Conservation (phyloP, 2,113 vertebrate species). For the Notarius quadriscutis region DNA sequence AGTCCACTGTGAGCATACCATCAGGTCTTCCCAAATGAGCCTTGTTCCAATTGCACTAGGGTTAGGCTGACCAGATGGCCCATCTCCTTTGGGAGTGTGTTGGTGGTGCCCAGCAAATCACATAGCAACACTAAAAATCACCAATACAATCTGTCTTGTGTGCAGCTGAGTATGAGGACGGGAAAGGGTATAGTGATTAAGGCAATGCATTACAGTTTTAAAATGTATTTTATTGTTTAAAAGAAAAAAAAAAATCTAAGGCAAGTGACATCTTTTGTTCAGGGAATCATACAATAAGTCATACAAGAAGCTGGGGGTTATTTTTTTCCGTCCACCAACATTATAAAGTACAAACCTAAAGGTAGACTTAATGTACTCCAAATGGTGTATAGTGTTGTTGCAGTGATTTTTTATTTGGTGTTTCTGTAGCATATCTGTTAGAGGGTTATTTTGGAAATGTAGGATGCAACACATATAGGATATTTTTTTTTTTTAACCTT, state of each 20-base stretch:
- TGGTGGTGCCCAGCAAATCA: slow-evolving; percentile 27
- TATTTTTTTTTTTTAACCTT: background rate
- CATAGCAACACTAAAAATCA: slow-evolving; percentile 14
- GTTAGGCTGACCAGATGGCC: slow-evolving; percentile 54
- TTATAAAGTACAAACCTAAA: background rate
- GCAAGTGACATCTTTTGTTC: background rate
- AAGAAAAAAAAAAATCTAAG: background rate
- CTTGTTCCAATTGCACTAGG: slow-evolving; percentile 43
- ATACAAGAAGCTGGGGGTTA: background rate
- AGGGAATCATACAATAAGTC: background rate
- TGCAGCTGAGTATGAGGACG: background rate
- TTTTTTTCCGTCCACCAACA: background rate
- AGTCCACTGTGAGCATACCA: slow-evolving; percentile 19
- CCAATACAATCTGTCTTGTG: background rate
- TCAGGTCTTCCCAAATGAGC: slow-evolving; percentile 40
- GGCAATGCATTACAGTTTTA: background rate
- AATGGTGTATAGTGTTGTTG: background rate
- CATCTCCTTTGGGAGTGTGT: slow-evolving; percentile 39
- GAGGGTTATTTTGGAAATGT: background rate
- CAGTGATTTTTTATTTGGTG: background rate
- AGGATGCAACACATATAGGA: background rate
- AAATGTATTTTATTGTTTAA: background rate
- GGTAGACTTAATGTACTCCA: background rate
- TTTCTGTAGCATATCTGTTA: slow-evolving; percentile 4
- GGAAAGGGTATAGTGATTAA: background rate